A percentile compares a stretch with the other conserved stretches of the same genome.
phyloP scores from a whole-genome alignment of 1,140 invertebrate species.

The Leguminivora glycinivorella region DNA sequence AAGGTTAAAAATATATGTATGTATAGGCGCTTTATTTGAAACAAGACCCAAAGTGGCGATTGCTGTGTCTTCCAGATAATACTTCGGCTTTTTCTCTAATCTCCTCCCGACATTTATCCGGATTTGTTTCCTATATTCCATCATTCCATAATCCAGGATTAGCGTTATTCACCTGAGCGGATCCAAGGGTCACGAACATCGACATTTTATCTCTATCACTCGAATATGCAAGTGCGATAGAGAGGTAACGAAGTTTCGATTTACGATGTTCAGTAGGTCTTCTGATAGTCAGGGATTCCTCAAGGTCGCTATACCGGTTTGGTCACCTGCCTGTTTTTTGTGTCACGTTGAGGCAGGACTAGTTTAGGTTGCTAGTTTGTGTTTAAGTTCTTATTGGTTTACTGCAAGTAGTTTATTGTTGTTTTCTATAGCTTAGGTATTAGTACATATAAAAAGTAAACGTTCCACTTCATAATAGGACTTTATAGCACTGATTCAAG shows the following conservation, averaged over 20 bases:
- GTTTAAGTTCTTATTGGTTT: not conserved
- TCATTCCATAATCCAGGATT: not conserved
- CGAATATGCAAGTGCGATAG: not conserved
- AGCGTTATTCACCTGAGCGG: not conserved
- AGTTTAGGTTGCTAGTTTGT: not conserved
- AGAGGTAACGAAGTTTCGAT: not conserved
- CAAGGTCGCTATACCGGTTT: constrained; percentile 20
- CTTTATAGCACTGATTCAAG: no score
- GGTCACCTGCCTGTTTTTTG: not conserved
- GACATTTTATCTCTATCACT: no score
- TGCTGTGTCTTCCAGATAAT: not conserved
- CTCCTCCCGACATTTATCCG: not conserved
- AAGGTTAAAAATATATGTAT: no score
- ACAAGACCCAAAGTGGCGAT: not conserved
- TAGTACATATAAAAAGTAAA: no score
- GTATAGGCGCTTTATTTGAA: no score
- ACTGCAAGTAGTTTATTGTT: not conserved
- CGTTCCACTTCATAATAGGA: no score
- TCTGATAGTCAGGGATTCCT: constrained; percentile 5
- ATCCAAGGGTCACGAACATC: not conserved
- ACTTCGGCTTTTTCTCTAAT: not conserved
- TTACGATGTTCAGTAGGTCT: no score
- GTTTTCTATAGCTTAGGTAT: not conserved
- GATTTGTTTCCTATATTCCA: not conserved
- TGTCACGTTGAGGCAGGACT: constrained; percentile 8